Base-by-base conservation (phyloP, 2,888 invertebrate genomes). In the Callyntrura guangdongensis region DNA sequence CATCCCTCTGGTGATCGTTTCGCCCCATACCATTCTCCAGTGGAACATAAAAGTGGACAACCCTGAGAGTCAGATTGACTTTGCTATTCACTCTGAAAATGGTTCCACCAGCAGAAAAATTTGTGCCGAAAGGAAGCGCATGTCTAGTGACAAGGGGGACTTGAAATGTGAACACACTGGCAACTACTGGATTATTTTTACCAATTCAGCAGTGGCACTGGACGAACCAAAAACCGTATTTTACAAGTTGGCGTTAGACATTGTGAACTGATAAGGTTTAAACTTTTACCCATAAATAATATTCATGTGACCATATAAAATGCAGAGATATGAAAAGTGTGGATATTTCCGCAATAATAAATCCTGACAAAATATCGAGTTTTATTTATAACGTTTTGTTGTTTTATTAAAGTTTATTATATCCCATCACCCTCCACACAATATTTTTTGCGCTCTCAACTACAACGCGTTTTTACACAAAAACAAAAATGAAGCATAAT, bases 141-240 rank as follows among this genome's bases (percentile, higher is more conserved):
- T 74, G 3, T 36, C 22, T 1, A 25, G 0, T 20, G 82, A 82
- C 17, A 20, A 53, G 2, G 88, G 83, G 0, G 6, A 27, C 1
- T 14, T 89, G 0, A 8, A 59, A 22, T 89, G 82, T 14, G 74
- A 61, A n/a, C 14, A 47, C 5, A n/a, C 20, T 20, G 88, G 88
- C 12, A 89, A 83, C 17, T 89, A 89, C 22, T 89, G 88, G 88
- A 25, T 89, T 9, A n/a, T 83, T 36, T 89, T 89, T 20, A 74
- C 47, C 22, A 89, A 89, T 53, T 72, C 87, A 0, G 49, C 86
- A 11, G 36, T 61, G 6, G 49, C 53, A 12, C 20, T 25, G 27
- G 79, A 61, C 12, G 49, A 77, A n/a, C 47, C 79, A 9, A 81
- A 64, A 79, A 81, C 69, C 5, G 81, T 81, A 6, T 56, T 53